A percentile compares a stretch with the other conserved stretches of the same genome.
Evolutionary conservation across 2,888 invertebrate genomes (phyloP).

Genomic region (Synanthedon formicaeformis): DNA sequence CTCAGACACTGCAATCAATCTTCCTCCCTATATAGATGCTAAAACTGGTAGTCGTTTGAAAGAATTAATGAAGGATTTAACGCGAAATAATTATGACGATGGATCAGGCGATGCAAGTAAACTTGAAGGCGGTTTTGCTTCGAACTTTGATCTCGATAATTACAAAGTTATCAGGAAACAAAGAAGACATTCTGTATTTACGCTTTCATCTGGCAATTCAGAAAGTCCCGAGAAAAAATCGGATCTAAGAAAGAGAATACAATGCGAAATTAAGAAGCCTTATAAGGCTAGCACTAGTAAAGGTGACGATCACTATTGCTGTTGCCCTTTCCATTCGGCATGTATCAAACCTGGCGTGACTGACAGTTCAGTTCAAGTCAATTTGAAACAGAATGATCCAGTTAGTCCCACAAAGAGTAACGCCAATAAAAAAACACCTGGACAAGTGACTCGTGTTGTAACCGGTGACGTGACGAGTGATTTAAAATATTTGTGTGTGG

Average conservation of each 20-base stretch:
- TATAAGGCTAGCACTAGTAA: conserved; percentile 27
- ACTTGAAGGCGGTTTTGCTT: conserved; percentile 38
- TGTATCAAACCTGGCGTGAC: conserved; percentile 25
- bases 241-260: conserved; percentile 30
- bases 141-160: conserved; percentile 23
- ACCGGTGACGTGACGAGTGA: conserved; percentile 15
- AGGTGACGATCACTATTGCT: conserved; percentile 29
- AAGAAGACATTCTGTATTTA: conserved; percentile 58
- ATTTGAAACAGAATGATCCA: conserved; percentile 20
- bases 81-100: conserved; percentile 55
- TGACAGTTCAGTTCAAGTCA: conserved; percentile 51
- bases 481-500: conserved; percentile 45
- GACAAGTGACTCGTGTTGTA: conserved; percentile 8
- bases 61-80: conserved; percentile 52
- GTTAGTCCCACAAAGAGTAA: neutral
- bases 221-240: conserved; percentile 27
- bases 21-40: conserved; percentile 18
- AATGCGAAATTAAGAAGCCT: conserved; percentile 23
- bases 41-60: conserved; percentile 36
- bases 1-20: conserved; percentile 36
- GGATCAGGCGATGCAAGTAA: conserved; percentile 64
- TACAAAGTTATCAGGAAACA: conserved; percentile 25
- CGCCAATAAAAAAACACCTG: conserved; percentile 3
- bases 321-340: conserved; percentile 30
- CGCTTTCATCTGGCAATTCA: conserved; percentile 49